phyloP scores from a whole-genome alignment of 2,113 vertebrate species.

The Callaeas wilsoni region DNA sequence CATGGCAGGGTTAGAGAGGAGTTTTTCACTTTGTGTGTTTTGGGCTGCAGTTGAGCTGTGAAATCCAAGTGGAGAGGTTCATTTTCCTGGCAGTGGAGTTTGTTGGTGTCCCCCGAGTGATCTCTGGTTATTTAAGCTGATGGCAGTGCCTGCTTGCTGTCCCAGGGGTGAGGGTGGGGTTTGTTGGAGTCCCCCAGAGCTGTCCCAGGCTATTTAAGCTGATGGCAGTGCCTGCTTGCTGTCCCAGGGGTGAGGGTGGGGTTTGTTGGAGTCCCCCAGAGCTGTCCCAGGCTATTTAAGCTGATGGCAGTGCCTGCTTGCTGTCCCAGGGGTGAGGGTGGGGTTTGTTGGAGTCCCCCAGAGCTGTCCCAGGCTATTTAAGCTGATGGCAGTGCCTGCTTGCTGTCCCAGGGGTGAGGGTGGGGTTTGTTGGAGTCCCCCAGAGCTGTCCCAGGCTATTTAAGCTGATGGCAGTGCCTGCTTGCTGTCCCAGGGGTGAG shows the following conservation, averaged over 20 bases:
- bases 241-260: background rate
- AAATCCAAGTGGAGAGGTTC: background rate
- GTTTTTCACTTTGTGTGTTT: background rate
- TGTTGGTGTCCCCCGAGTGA: background rate
- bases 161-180: background rate
- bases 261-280: no score
- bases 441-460: accelerated
- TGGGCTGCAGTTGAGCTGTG: background rate
- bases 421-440: background rate
- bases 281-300: background rate
- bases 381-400: background rate
- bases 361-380: background rate
- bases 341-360: background rate
- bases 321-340: background rate
- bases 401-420: background rate
- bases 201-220: background rate
- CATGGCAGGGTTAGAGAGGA: background rate
- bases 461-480: accelerated
- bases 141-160: background rate
- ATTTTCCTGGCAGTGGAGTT: background rate
- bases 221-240: background rate
- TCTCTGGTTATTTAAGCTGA: accelerated
- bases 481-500: background rate
- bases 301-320: background rate
- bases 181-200: background rate